Percentiles rank a stretch among this genome's conserved stretches.
Evolutionary conservation across 2,888 invertebrate genomes (phyloP).

Genomic region (Agonopterix arenella): DNA sequence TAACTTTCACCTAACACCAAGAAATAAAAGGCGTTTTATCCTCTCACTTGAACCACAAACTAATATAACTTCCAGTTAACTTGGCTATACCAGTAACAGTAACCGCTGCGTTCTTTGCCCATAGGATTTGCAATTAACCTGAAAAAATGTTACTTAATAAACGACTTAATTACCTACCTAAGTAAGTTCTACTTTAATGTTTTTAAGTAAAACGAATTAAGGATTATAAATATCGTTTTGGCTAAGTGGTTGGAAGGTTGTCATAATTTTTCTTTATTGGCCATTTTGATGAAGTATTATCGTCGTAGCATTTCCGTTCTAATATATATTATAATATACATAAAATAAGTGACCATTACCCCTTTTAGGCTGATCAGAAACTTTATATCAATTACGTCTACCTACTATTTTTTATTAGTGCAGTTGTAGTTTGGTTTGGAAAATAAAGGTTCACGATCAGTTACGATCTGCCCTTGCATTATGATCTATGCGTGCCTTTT

Average conservation of each 20-base stretch:
- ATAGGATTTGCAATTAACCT: slow-evolving; percentile 39
- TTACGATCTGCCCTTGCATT: too few relatives aligned
- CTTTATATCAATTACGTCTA: too few relatives aligned
- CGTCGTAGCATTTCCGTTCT: too few relatives aligned
- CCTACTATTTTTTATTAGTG: too few relatives aligned
- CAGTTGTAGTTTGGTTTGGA: too few relatives aligned
- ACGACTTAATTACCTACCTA: neutral
- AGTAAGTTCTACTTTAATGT: neutral
- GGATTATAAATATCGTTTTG: neutral
- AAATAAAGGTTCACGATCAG: too few relatives aligned
- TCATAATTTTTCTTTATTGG: slow-evolving; percentile 2
- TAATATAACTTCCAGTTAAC: slow-evolving; percentile 46
- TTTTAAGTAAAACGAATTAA: slow-evolving; percentile 1
- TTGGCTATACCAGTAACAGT: slow-evolving; percentile 42
- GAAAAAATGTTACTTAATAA: slow-evolving; percentile 22
- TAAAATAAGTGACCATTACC: too few relatives aligned
- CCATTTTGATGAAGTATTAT: too few relatives aligned
- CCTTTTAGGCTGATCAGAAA: too few relatives aligned
- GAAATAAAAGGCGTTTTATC: neutral
- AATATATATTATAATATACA: too few relatives aligned
- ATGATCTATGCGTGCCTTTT: too few relatives aligned
- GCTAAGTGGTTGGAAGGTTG: neutral
- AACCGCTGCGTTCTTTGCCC: slow-evolving; percentile 26
- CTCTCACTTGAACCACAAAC: slow-evolving; percentile 15
- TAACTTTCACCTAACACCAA: too few relatives aligned